A percentile compares a stretch with the other conserved stretches of the same genome.
These are phyloP conservation scores for Reticulitermes speratus DNA, from an alignment of 1,140 invertebrate genomes.

Conservation along the genomic window DNA sequence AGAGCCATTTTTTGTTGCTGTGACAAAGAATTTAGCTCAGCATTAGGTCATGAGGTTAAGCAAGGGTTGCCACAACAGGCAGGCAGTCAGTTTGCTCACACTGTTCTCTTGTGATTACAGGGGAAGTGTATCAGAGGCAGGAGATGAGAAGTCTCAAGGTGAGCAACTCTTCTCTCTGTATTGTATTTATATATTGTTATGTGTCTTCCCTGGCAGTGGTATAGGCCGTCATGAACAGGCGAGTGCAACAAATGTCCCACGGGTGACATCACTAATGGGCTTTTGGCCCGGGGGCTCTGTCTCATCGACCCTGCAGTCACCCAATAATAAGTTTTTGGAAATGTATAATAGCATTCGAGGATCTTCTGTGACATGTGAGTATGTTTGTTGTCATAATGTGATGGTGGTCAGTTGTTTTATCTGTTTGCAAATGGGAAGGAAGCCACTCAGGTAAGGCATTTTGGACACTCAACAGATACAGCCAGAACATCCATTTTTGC, in stretches of 20 bases:
- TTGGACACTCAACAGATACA: too few relatives aligned
- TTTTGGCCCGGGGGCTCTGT: background rate
- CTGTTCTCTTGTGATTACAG: slow-evolving; percentile 32
- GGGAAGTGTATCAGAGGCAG: slow-evolving; percentile 35
- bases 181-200: background rate
- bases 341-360: background rate
- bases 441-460: too few relatives aligned
- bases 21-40: too few relatives aligned
- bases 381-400: background rate
- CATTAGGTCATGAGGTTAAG: too few relatives aligned
- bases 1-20: too few relatives aligned
- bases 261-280: background rate
- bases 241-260: background rate
- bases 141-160: slow-evolving; percentile 35
- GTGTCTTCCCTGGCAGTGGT: background rate
- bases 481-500: too few relatives aligned
- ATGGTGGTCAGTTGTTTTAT: background rate
- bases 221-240: background rate
- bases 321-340: background rate
- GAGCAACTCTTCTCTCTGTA: slow-evolving; percentile 6
- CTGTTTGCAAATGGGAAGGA: background rate
- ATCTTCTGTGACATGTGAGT: background rate
- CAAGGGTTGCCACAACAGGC: too few relatives aligned
- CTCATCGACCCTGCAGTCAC: background rate
- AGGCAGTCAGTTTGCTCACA: background rate